Evolutionary conservation across 2,888 invertebrate species (phyloP), one percentile per base, ranked within the genome.

Genomic region (Tetanocera ferruginea): DNA sequence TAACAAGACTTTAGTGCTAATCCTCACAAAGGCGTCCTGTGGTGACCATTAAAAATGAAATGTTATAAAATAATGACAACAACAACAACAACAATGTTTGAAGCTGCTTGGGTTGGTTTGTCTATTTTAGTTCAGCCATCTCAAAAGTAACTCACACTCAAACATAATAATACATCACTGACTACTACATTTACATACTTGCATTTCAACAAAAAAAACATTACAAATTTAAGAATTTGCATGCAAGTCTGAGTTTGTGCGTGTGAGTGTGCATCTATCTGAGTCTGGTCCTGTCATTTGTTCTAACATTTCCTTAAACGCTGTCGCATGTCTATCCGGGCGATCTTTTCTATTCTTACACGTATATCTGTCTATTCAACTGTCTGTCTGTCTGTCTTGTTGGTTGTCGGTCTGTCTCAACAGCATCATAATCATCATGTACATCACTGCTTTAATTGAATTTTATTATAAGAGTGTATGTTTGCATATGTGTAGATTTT

Each of bases 241-340:
- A 25, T 25, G 60, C n/a, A 60, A 23, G 5, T 3, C 14, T 17
- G 23, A 55, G 8, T 17, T 17, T 55, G 11, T 0, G 34, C 17
- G 28, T 43, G 31, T 19, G 9, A 5, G 34, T 3, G 4, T 31
- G 31, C 3, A 17, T 28, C 6, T 43, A 3, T 37, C 0, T 19
- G 11, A 37, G 66, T 19, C n/a, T 66, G 37, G 34, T 66, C 19
- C 23, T 66, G 66, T 66, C 66, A 66, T 66, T 66, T 66, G 34
- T 66, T 66, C 37, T 19, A 66, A 19, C 17, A 19, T 66, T 43
- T 23, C 11, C 60, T 60, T 60, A 25, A 60, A 60, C 60, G 14
- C 60, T 60, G 23, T 60, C 23, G 28, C 60, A 43, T 43, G 43
- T 11, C 43, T 43, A 43, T 43, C 43, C 14, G 43, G 37, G 43